These are phyloP conservation scores for Polyploca ridens DNA, from an alignment of 2,888 invertebrate genomes.

Conservation along the genomic window DNA sequence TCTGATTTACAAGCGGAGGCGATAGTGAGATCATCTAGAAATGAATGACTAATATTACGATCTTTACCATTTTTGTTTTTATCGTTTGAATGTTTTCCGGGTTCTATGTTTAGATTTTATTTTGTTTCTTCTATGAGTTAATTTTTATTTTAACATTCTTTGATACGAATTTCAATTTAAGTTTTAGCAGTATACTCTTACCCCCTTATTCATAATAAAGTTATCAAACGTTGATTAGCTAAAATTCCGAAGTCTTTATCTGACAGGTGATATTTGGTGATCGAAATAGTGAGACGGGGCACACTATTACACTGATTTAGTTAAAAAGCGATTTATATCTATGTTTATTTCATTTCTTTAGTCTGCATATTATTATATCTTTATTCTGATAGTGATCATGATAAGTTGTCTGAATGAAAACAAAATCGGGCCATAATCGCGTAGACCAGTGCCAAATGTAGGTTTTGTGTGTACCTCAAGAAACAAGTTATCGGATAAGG, in stretches of 20 bases:
- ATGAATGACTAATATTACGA: background rate
- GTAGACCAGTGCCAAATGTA: constrained; percentile 17
- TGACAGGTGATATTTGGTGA: no score
- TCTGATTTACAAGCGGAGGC: constrained; percentile 16
- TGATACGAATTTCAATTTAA: background rate
- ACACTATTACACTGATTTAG: no score
- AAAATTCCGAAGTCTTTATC: no score
- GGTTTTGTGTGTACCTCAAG: constrained; percentile 32
- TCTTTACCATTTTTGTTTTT: background rate
- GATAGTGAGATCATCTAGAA: constrained; percentile 8
- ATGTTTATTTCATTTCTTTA: background rate
- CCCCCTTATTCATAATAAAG: no score
- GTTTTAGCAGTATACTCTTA: no score
- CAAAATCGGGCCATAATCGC: constrained; percentile 12
- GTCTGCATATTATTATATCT: background rate
- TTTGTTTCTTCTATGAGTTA: background rate
- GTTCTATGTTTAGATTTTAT: background rate
- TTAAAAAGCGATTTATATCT: no score
- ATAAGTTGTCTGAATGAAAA: background rate
- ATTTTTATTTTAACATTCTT: no score
- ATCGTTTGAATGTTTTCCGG: constrained; percentile 2
- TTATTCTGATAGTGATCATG: background rate
- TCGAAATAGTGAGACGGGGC: no score
- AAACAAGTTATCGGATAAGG: constrained; percentile 59
- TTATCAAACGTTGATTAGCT: no score